Percentiles rank a stretch among this genome's conserved stretches.
Conservation (phyloP, 2,888 invertebrate species). For the Hirtodrosophila alboralis region DNA sequence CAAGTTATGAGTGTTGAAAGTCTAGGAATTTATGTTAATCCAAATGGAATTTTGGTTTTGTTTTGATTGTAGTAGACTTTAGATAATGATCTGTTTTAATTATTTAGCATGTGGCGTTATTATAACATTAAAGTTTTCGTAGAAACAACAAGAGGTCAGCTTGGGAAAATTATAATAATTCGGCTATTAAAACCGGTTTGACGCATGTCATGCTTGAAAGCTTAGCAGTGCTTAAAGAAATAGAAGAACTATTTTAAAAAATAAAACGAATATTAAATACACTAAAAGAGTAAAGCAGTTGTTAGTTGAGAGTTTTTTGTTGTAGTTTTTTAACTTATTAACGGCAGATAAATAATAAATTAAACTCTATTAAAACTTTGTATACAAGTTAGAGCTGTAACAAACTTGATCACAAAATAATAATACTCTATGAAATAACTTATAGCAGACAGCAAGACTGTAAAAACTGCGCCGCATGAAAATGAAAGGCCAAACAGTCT, state of each 20-base stretch:
- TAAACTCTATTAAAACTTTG: too few species aligned
- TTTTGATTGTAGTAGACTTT: too few species aligned
- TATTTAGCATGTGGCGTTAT: background rate
- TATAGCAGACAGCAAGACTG: conserved; percentile 21
- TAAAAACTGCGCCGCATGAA: conserved; percentile 60
- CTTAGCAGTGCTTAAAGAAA: conserved; percentile 9
- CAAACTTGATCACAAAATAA: too few species aligned
- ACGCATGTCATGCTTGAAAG: conserved; percentile 36
- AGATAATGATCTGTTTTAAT: background rate
- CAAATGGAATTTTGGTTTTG: too few species aligned
- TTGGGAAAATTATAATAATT: conserved; percentile 22
- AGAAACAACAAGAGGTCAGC: conserved; percentile 24
- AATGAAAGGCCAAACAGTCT: conserved; percentile 72
- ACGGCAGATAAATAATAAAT: too few species aligned
- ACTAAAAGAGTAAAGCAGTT: conserved; percentile 1
- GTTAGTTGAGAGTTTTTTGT: too few species aligned
- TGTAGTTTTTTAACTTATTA: too few species aligned
- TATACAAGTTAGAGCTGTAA: too few species aligned
- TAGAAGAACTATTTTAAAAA: background rate
- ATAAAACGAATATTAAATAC: conserved; percentile 7
- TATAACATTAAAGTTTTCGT: conserved; percentile 1
- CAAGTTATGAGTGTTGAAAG: too few species aligned
- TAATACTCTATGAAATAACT: background rate
- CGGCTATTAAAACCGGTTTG: conserved; percentile 37
- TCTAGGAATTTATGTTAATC: too few species aligned